These are phyloP conservation scores for Podocnemis expansa DNA, from an alignment of 2,113 vertebrate genomes.

Conservation along the genomic window DNA sequence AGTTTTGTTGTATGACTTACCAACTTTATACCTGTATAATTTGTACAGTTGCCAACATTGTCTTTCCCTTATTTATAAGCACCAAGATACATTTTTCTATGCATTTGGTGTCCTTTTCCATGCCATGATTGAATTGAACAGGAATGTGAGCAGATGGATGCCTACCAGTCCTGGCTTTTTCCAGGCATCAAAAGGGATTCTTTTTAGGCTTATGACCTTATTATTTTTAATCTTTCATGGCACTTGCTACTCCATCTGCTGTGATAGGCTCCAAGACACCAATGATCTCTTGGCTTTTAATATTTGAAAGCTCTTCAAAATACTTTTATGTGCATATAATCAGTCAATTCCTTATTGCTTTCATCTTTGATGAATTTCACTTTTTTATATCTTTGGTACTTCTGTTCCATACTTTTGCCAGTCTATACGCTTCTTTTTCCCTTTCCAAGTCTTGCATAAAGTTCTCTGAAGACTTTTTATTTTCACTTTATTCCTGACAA, in stretches of 20 bases:
- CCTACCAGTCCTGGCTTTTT: neutral
- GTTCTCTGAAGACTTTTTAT: too few relatives aligned
- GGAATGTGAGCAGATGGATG: neutral
- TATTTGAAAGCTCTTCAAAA: neutral
- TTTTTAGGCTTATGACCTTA: neutral
- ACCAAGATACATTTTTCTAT: neutral
- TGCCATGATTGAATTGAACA: neutral
- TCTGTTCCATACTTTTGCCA: neutral
- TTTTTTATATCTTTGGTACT: neutral
- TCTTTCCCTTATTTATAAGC: neutral
- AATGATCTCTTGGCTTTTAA: neutral
- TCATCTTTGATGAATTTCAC: neutral
- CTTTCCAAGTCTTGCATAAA: too few relatives aligned
- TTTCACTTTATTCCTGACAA: too few relatives aligned
- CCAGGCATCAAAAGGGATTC: neutral
- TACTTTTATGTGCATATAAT: neutral
- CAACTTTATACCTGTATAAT: neutral
- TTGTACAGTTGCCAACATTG: neutral
- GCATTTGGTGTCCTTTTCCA: neutral
- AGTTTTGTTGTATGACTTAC: neutral
- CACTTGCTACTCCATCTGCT: neutral
- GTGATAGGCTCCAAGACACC: neutral
- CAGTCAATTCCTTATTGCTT: neutral
- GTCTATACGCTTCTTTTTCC: neutral
- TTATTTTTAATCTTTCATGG: neutral